Evolutionary conservation across 1,140 invertebrate genomes (phyloP).

Genomic region (Aphidius gifuensis): DNA sequence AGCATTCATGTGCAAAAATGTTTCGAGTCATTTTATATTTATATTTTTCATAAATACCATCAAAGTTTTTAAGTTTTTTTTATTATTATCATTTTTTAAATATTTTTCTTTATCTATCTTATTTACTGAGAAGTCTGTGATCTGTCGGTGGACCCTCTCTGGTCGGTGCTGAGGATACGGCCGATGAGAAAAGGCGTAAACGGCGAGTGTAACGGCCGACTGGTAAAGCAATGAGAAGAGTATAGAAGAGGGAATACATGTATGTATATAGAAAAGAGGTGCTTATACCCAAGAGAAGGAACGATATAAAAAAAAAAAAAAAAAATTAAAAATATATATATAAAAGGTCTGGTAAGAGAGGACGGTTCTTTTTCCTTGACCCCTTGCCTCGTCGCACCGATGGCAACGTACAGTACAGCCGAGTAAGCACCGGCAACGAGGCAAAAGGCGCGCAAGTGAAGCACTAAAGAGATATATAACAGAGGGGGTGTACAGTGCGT

Average conservation of each 20-base stretch:
- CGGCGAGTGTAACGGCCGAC: conserved; percentile 13
- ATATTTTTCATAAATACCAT: neutral
- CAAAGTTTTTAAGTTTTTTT: too few relatives aligned
- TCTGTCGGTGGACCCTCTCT: neutral
- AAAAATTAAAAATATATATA: too few relatives aligned
- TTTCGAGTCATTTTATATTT: too few relatives aligned
- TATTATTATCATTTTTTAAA: neutral
- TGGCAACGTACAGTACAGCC: conserved; percentile 17
- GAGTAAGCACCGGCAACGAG: conserved; percentile 22
- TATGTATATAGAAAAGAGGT: neutral
- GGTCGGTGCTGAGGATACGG: neutral
- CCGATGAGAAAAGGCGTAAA: conserved; percentile 13
- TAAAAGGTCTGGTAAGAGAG: too few relatives aligned
- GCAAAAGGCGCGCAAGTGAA: conserved; percentile 15
- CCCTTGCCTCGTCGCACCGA: neutral
- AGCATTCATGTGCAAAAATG: too few relatives aligned
- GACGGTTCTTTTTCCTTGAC: neutral
- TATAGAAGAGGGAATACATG: neutral
- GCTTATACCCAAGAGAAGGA: neutral
- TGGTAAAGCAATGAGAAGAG: neutral
- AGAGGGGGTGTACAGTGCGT: conserved; percentile 4
- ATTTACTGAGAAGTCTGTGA: neutral
- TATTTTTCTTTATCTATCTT: neutral
- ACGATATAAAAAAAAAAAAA: too few relatives aligned
- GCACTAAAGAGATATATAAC: conserved; percentile 1